phyloP scores from a whole-genome alignment of 2,113 vertebrate genomes.

The Triplophysa tibetana region DNA sequence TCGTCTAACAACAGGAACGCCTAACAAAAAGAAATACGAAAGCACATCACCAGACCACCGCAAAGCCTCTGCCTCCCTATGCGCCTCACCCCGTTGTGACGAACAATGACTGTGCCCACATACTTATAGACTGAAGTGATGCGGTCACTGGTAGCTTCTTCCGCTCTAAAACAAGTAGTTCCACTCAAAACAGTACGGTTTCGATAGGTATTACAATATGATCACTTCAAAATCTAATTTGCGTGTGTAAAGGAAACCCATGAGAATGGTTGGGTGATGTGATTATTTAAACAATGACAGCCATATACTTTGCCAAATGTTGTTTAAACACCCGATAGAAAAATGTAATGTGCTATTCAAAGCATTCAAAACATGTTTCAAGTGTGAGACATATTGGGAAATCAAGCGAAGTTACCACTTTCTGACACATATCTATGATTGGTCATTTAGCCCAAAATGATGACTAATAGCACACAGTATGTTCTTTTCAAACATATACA shows the following conservation, averaged over 20 bases:
- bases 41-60: background rate
- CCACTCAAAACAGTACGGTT: background rate
- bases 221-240: too few relatives aligned
- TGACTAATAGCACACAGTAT: background rate
- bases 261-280: background rate
- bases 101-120: fast-evolving
- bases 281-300: too few relatives aligned
- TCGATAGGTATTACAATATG: background rate
- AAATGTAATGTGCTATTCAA: too few relatives aligned
- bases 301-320: too few relatives aligned
- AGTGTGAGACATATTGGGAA: too few relatives aligned
- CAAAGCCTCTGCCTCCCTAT: background rate
- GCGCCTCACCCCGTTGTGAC: background rate
- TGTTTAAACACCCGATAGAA: too few relatives aligned
- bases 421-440: too few relatives aligned
- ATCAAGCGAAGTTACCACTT: too few relatives aligned
- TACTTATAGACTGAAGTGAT: constrained; percentile 56
- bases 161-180: constrained; percentile 60
- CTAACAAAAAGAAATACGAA: background rate
- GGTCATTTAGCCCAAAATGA: background rate
- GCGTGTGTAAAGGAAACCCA: background rate
- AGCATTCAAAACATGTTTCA: too few relatives aligned
- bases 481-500: constrained; percentile 50
- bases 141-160: constrained; percentile 40
- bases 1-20: background rate